Percentiles rank a stretch among this genome's conserved stretches.
phyloP scores from a whole-genome alignment of 1,140 invertebrate species.

The Drusus annulatus region DNA sequence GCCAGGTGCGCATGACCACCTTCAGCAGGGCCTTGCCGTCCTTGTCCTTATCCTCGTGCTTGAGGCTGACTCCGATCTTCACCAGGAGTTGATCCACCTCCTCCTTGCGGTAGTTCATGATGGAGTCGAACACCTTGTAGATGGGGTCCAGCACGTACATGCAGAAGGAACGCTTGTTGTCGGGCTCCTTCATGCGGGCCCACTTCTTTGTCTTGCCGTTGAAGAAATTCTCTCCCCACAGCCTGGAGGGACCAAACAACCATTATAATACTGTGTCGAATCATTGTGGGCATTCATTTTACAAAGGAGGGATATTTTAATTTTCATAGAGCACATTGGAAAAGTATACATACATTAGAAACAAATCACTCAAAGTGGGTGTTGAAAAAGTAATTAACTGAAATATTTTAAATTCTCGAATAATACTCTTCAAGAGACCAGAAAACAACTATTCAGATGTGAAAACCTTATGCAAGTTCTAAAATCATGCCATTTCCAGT shows the following conservation, averaged over 20 bases:
- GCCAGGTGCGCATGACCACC: slow-evolving; percentile 98
- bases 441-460: no score
- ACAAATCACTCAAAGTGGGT: no score
- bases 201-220: slow-evolving; percentile 98
- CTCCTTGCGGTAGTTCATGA: slow-evolving; percentile 99
- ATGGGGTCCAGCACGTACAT: slow-evolving; percentile 99
- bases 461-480: no score
- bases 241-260: slow-evolving; percentile 61
- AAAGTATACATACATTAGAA: no score
- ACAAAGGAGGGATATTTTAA: no score
- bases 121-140: slow-evolving; percentile 97
- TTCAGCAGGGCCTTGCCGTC: slow-evolving; percentile 94
- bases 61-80: slow-evolving; percentile 94
- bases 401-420: no score
- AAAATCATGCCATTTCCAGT: no score
- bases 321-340: no score
- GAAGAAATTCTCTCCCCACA: slow-evolving; percentile 99
- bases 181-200: slow-evolving; percentile 90
- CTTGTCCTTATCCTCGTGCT: slow-evolving; percentile 96
- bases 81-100: slow-evolving; percentile 89
- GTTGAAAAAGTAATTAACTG: no score
- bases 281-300: background rate
- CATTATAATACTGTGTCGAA: background rate
- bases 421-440: no score
- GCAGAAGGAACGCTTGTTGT: slow-evolving; percentile 97